Conservation (phyloP, 2,113 vertebrate species). For the Elephantulus edwardii region DNA sequence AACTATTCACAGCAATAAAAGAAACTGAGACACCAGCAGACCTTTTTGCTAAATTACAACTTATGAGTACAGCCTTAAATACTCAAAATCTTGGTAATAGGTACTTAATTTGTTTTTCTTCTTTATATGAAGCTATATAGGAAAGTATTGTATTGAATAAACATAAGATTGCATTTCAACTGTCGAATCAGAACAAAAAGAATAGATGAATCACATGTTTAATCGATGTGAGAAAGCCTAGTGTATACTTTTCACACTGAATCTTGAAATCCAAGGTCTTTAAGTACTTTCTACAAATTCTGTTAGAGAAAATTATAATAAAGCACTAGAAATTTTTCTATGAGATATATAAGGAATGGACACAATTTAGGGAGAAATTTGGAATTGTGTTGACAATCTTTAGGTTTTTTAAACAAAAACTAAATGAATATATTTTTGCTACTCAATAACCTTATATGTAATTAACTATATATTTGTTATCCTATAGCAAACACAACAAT, state of each 20-base stretch:
- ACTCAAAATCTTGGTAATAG: neutral
- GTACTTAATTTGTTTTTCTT: neutral
- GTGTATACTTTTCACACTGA: neutral
- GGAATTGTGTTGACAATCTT: neutral
- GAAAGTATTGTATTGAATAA: neutral
- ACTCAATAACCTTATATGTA: no score
- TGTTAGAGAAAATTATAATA: neutral
- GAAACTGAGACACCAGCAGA: neutral
- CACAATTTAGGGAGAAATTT: neutral
- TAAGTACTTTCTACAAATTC: neutral
- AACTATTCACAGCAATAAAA: neutral
- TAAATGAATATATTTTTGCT: neutral
- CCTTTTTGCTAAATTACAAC: neutral
- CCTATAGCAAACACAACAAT: neutral
- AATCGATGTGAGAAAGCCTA: neutral
- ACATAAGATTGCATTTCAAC: neutral
- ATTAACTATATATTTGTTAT: neutral
- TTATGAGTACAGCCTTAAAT: neutral
- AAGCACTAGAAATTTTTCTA: neutral
- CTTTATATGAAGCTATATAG: neutral
- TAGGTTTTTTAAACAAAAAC: neutral
- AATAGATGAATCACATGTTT: neutral
- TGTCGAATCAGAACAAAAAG: neutral
- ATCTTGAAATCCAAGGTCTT: neutral
- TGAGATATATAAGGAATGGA: fast-evolving